Evolutionary conservation across 1,140 invertebrate genomes (phyloP).

Genomic region (Rhagoletis zephyria): DNA sequence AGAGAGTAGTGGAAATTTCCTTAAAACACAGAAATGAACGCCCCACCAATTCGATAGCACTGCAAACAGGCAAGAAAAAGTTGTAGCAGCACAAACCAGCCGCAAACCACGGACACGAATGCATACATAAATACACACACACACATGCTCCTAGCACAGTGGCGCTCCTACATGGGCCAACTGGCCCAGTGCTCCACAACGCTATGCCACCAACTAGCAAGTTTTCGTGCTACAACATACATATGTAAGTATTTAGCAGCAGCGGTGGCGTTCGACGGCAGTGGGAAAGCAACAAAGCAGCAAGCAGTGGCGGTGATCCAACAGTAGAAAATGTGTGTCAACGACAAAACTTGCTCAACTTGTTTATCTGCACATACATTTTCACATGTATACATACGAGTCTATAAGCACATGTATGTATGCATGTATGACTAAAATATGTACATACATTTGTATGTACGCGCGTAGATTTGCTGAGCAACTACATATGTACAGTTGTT

Average conservation of each 20-base stretch:
- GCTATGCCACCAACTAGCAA: background rate
- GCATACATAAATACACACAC: background rate
- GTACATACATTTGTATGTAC: slow-evolving; percentile 4
- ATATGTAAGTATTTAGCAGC: too few relatives aligned
- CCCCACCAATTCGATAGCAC: slow-evolving; percentile 54
- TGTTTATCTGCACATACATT: slow-evolving; percentile 47
- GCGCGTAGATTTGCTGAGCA: slow-evolving; percentile 47
- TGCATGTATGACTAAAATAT: background rate
- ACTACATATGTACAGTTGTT: background rate
- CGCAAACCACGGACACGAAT: background rate
- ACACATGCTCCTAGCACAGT: background rate
- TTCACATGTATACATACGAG: background rate
- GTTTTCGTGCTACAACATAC: slow-evolving; percentile 22
- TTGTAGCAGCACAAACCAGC: slow-evolving; percentile 33
- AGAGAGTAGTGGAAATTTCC: slow-evolving; percentile 46
- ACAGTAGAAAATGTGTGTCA: slow-evolving; percentile 55
- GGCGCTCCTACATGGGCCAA: slow-evolving; percentile 16
- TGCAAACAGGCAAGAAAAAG: slow-evolving; percentile 44
- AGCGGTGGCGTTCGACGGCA: background rate
- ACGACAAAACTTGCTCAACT: slow-evolving; percentile 54
- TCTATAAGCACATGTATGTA: background rate
- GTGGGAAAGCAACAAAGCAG: slow-evolving; percentile 21
- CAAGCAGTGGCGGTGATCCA: background rate
- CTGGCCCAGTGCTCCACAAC: slow-evolving; percentile 35
- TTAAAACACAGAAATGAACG: background rate